phyloP scores from a whole-genome alignment of 2,113 vertebrate species.

The Chaetorhynchus papuensis region DNA sequence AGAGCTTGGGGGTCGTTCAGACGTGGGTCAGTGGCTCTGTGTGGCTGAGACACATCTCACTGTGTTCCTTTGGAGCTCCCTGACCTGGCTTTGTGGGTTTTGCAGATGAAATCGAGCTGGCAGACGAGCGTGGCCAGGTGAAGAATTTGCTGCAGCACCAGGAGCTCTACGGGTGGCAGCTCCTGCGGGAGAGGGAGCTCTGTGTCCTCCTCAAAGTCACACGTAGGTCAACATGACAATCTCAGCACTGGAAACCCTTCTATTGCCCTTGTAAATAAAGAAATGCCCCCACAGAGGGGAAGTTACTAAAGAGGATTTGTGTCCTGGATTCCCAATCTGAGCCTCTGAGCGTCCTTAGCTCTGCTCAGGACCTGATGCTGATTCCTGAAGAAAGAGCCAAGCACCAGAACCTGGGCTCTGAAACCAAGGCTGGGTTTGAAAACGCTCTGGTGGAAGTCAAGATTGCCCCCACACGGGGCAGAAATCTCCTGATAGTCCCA shows the following conservation, averaged over 20 bases:
- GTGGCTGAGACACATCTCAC: not conserved
- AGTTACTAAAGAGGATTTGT: not conserved
- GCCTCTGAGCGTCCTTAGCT: not conserved
- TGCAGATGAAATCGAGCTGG: conserved; percentile 25
- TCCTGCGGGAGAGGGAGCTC: not conserved
- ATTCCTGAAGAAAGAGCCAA: not conserved
- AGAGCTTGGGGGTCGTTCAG: not conserved
- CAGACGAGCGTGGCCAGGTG: conserved; percentile 10
- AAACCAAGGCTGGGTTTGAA: not conserved
- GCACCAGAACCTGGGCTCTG: not conserved
- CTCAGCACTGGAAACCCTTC: not conserved
- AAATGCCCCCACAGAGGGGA: not conserved
- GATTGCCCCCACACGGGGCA: not conserved
- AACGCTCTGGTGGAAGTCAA: not conserved
- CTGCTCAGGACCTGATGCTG: not conserved
- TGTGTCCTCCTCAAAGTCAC: conserved; percentile 1
- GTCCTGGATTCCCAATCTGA: not conserved
- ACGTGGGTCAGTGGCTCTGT: not conserved
- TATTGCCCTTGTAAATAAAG: not conserved
- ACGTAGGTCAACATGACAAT: not conserved
- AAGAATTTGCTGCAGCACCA: conserved; percentile 33
- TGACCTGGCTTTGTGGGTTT: not conserved
- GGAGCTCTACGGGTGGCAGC: not conserved
- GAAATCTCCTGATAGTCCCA: too few species aligned
- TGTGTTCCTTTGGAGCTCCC: not conserved